Conservation (phyloP, 2,797 vertebrate species). For the Oreortyx pictus region DNA sequence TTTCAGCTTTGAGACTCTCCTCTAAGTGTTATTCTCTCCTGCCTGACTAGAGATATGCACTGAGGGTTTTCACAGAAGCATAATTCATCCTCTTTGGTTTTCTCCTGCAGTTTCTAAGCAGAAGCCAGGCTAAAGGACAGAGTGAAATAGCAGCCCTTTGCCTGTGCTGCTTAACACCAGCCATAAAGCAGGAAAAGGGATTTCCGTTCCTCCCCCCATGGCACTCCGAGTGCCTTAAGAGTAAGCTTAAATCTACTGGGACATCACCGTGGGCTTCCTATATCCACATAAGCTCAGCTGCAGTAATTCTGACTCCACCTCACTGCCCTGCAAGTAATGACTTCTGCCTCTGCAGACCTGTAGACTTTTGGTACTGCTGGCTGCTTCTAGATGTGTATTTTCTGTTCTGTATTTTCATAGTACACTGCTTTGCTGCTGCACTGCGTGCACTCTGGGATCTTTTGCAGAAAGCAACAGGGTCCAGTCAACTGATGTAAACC, state of each 20-base stretch:
- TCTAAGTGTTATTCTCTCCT: background rate
- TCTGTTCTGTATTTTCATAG: background rate
- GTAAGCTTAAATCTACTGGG: background rate
- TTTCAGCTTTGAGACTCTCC: background rate
- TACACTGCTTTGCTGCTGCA: background rate
- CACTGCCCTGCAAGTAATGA: background rate
- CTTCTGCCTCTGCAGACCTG: background rate
- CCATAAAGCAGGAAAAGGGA: background rate
- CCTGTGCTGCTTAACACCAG: background rate
- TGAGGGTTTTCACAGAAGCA: background rate
- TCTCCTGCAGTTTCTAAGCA: constrained; percentile 15
- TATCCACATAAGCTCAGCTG: background rate
- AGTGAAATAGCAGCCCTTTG: background rate
- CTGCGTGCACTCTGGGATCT: background rate
- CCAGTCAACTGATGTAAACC: constrained; percentile 7
- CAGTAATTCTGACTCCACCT: background rate
- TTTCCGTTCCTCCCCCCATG: background rate
- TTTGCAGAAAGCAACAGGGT: background rate
- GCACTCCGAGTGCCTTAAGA: background rate
- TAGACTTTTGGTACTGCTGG: background rate
- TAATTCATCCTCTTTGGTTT: constrained; percentile 7
- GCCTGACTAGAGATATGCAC: background rate
- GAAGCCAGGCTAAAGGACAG: background rate
- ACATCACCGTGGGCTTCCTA: background rate
- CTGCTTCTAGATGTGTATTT: background rate